Evolutionary conservation across 1,140 invertebrate species (phyloP).

Genomic region (Orussus abietinus): DNA sequence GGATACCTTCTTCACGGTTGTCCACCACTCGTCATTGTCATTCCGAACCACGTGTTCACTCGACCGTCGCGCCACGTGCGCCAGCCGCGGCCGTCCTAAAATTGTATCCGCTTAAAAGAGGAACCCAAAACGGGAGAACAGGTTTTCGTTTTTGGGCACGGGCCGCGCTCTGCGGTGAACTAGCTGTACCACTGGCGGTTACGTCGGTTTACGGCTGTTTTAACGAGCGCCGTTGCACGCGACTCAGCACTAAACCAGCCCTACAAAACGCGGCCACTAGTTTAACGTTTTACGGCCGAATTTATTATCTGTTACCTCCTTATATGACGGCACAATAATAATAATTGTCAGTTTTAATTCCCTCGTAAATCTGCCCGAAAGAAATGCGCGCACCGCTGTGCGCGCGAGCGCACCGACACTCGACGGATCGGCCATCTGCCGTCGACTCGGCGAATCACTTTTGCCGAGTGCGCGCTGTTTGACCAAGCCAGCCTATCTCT

Average conservation of each 20-base stretch:
- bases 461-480: constrained; percentile 19
- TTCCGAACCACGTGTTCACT: no score
- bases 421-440: constrained; percentile 38
- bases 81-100: no score
- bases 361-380: constrained; percentile 45
- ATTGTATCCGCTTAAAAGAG: no score
- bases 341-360: constrained; percentile 55
- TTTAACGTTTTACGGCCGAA: constrained; percentile 51
- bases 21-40: no score
- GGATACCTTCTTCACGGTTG: no score
- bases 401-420: constrained; percentile 6
- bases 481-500: constrained; percentile 21
- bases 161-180: constrained; percentile 21
- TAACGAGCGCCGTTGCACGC: constrained; percentile 53
- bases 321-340: constrained; percentile 52
- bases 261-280: constrained; percentile 52
- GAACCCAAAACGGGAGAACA: no score
- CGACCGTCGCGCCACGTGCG: no score
- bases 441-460: constrained; percentile 29
- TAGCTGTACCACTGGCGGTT: constrained; percentile 38
- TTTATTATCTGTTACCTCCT: constrained; percentile 56
- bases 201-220: constrained; percentile 51
- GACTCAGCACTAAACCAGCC: constrained; percentile 51
- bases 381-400: constrained; percentile 35
- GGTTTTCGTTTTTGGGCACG: constrained; percentile 7